Evolutionary conservation across 2,888 invertebrate genomes (phyloP).

Genomic region (Tricholauxania praeusta): DNA sequence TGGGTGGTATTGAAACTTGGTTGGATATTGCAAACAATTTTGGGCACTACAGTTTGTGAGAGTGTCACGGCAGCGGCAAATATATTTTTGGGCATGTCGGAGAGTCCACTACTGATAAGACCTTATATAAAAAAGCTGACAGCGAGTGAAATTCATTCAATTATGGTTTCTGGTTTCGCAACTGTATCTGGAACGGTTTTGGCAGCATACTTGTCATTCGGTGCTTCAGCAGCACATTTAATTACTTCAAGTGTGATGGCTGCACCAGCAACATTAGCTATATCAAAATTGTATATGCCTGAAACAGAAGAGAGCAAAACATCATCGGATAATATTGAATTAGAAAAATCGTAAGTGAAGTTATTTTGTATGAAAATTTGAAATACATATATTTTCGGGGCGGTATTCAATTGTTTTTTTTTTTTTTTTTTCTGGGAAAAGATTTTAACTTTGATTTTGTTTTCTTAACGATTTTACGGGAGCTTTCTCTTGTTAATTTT

Average conservation of each 20-base stretch:
- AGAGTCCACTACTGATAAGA: constrained; percentile 88
- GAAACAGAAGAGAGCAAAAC: constrained; percentile 87
- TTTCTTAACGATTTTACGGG: too few relatives aligned
- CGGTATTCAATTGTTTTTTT: too few relatives aligned
- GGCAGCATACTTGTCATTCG: constrained; percentile 92
- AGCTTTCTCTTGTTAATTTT: too few relatives aligned
- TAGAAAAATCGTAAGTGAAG: constrained; percentile 75
- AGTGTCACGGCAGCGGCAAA: constrained; percentile 94
- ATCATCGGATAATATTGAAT: constrained; percentile 79
- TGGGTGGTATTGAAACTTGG: constrained; percentile 86
- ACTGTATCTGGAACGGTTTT: constrained; percentile 95
- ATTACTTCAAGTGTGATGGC: constrained; percentile 97
- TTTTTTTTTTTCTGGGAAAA: too few relatives aligned
- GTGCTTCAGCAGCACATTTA: constrained; percentile 88
- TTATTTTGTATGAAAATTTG: neutral
- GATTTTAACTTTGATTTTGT: too few relatives aligned
- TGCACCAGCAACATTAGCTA: constrained; percentile 92
- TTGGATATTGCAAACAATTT: constrained; percentile 76
- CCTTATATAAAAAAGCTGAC: constrained; percentile 88
- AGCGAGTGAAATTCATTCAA: constrained; percentile 89
- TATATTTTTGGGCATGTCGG: constrained; percentile 94
- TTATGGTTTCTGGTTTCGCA: constrained; percentile 95
- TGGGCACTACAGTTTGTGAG: constrained; percentile 94
- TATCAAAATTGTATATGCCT: constrained; percentile 90
- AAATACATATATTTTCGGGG: too few relatives aligned